phyloP scores from a whole-genome alignment of 2,888 invertebrate genomes.

The Hirtodrosophila alboralis region DNA sequence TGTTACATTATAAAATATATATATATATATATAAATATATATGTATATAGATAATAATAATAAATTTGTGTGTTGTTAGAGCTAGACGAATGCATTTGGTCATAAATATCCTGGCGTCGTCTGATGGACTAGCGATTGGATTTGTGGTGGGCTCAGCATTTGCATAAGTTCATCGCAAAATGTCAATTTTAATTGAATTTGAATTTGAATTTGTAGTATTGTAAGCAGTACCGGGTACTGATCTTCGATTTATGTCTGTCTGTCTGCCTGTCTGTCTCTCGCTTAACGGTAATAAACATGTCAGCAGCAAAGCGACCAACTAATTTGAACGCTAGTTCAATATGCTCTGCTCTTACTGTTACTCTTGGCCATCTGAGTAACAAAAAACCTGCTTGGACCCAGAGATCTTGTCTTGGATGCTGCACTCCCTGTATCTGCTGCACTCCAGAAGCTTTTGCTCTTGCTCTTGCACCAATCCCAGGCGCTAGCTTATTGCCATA shows the following conservation, averaged over 20 bases:
- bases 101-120: constrained; percentile 63
- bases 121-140: constrained; percentile 59
- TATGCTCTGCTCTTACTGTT: constrained; percentile 21
- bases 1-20: constrained; percentile 70
- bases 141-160: constrained; percentile 16
- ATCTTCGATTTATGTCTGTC: constrained; percentile 65
- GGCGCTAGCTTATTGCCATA: constrained; percentile 79
- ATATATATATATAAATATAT: too few species aligned
- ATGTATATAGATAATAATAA: too few species aligned
- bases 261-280: constrained; percentile 14
- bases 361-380: constrained; percentile 17
- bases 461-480: constrained; percentile 79
- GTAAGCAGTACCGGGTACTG: constrained; percentile 25
- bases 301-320: constrained; percentile 55
- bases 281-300: constrained; percentile 73
- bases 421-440: constrained; percentile 40
- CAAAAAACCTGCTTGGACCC: constrained; percentile 66
- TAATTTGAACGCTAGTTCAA: constrained; percentile 62
- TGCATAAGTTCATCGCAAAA: constrained; percentile 68
- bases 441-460: constrained; percentile 58
- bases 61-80: constrained; percentile 53
- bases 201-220: too few species aligned
- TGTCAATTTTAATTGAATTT: constrained; percentile 80
- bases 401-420: constrained; percentile 53
- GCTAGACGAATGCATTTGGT: constrained; percentile 34